phyloP scores from a whole-genome alignment of 2,797 vertebrate species.

The Hydrophis major region DNA sequence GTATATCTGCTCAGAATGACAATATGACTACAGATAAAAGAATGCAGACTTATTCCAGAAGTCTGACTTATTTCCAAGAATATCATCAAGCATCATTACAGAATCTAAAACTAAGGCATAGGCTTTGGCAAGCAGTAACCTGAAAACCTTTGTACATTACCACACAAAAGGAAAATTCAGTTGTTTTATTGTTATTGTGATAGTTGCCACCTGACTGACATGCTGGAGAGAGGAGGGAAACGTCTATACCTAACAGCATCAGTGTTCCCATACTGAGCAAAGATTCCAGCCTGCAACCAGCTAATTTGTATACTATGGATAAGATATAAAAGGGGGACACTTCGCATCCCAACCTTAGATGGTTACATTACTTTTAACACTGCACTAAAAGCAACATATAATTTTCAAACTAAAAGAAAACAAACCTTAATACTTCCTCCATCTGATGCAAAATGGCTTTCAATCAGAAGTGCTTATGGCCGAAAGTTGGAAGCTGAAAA shows the following conservation, averaged over 20 bases:
- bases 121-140: neutral
- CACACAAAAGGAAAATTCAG: neutral
- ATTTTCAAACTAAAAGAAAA: constrained; percentile 24
- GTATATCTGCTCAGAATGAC: neutral
- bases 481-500: neutral
- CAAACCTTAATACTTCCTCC: constrained; percentile 4
- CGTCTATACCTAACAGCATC: constrained; percentile 2
- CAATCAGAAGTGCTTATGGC: constrained; percentile 19
- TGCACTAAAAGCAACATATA: constrained; percentile 15
- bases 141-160: neutral
- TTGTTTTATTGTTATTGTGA: neutral
- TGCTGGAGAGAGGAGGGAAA: neutral
- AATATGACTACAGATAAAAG: neutral
- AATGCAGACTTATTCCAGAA: neutral
- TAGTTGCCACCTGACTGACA: constrained; percentile 12
- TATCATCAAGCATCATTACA: neutral
- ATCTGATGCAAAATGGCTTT: constrained; percentile 14
- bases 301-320: neutral
- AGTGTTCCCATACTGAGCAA: neutral
- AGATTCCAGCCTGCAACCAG: neutral
- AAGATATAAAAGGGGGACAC: neutral
- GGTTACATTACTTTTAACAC: neutral
- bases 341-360: constrained; percentile 8
- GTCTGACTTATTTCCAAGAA: neutral
- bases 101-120: neutral